phyloP scores from a whole-genome alignment of 2,113 vertebrate species.

The Sinocyclocheilus rhinocerous region DNA sequence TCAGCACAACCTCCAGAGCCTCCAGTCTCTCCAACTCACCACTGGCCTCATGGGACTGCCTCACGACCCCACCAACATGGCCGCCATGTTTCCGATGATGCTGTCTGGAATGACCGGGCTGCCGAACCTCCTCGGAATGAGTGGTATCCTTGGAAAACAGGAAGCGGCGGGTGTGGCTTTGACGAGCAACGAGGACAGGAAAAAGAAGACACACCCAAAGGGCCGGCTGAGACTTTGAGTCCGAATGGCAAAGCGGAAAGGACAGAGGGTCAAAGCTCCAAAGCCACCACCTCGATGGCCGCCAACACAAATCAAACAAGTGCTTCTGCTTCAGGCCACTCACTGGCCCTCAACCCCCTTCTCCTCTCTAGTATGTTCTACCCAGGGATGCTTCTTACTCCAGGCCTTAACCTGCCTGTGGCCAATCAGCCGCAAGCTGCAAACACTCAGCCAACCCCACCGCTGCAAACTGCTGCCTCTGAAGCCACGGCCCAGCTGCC shows the following conservation, averaged over 20 bases:
- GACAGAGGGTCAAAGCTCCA: constrained; percentile 86
- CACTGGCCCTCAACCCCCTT: constrained; percentile 92
- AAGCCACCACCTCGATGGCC: constrained; percentile 82
- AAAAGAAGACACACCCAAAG: constrained; percentile 65
- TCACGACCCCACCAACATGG: constrained; percentile 81
- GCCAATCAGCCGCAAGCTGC: constrained; percentile 87
- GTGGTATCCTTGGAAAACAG: constrained; percentile 81
- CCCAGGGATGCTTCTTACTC: constrained; percentile 99
- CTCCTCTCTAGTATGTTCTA: constrained; percentile 97
- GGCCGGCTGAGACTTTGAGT: constrained; percentile 45
- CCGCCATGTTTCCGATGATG: constrained; percentile 98
- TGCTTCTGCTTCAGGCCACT: constrained; percentile 78
- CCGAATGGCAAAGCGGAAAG: constrained; percentile 86
- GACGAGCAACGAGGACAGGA: constrained; percentile 71
- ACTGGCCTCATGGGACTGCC: constrained; percentile 93
- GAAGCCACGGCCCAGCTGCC: constrained; percentile 45
- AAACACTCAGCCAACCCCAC: constrained; percentile 76
- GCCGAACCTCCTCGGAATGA: constrained; percentile 89
- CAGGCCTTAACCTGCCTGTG: constrained; percentile 99
- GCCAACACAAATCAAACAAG: constrained; percentile 80
- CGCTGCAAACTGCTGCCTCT: constrained; percentile 64
- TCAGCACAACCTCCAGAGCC: constrained; percentile 93
- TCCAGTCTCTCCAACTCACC: constrained; percentile 93
- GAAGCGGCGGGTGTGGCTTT: constrained; percentile 66
- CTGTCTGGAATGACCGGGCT: constrained; percentile 93